A percentile compares a stretch with the other conserved stretches of the same genome.
Conservation (phyloP, 2,888 invertebrate genomes). For the Horisme vitalbata region DNA sequence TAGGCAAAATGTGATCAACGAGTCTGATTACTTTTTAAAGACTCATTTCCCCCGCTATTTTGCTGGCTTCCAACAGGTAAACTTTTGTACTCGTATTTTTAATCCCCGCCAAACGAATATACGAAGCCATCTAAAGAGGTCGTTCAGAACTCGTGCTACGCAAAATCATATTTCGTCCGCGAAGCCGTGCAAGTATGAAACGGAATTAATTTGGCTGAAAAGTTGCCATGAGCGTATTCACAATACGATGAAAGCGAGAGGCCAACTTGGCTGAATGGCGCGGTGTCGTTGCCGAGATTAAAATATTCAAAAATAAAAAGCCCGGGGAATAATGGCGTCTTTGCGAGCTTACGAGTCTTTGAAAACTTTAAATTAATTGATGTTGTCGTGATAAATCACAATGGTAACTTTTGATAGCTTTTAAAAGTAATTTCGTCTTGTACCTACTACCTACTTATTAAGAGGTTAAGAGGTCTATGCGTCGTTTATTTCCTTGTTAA, state of each 20-base stretch:
- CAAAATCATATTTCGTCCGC: conserved; percentile 72
- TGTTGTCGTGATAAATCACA: conserved; percentile 23
- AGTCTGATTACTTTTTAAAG: conserved; percentile 20
- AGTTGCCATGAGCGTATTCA: conserved; percentile 60
- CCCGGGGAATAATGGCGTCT: conserved; percentile 20
- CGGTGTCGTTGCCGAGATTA: conserved; percentile 63
- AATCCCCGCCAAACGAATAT: conserved; percentile 51
- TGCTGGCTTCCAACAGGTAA: conserved; percentile 25
- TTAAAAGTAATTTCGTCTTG: conserved; percentile 14
- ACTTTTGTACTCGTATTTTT: conserved; percentile 29
- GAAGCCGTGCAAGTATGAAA: conserved; percentile 69
- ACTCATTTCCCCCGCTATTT: conserved; percentile 13
- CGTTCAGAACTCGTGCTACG: conserved; percentile 57
- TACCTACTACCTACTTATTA: too few species aligned
- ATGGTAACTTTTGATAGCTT: conserved; percentile 9
- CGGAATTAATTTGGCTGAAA: conserved; percentile 78
- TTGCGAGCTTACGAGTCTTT: conserved; percentile 19
- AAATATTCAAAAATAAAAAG: conserved; percentile 66
- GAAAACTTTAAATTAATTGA: conserved; percentile 28
- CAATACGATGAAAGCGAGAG: conserved; percentile 78
- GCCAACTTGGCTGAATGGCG: conserved; percentile 70
- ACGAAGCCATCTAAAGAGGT: conserved; percentile 59
- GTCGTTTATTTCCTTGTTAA: too few species aligned
- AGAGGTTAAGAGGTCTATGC: too few species aligned
- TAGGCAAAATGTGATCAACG: conserved; percentile 2